These are phyloP conservation scores for Poicephalus meyeri DNA, from an alignment of 2,113 vertebrate genomes.

Conservation along the genomic window DNA sequence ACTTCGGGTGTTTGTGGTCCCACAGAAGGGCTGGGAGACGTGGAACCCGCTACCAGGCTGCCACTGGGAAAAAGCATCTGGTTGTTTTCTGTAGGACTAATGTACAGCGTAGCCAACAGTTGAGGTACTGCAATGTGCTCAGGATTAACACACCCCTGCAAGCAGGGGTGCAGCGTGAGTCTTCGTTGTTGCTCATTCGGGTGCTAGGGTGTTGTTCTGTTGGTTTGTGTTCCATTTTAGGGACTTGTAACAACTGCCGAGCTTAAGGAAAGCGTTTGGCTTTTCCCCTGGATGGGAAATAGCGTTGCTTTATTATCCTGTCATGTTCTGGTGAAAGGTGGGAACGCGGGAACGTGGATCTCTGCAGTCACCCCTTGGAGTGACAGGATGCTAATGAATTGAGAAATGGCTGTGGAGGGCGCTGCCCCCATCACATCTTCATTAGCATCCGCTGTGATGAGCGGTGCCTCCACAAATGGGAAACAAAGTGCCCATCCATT, in stretches of 20 bases:
- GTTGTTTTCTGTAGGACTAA: not conserved
- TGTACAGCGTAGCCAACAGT: not conserved
- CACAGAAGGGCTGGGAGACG: not conserved
- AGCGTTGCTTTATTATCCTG: slow-evolving; percentile 32
- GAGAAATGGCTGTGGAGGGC: slow-evolving; percentile 19
- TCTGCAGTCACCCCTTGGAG: not conserved
- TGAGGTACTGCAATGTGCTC: not conserved
- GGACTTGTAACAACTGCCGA: not conserved
- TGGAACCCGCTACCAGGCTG: not conserved
- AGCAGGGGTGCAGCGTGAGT: not conserved
- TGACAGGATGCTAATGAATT: slow-evolving; percentile 60
- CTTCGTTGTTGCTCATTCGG: rapidly evolving
- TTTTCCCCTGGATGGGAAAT: not conserved
- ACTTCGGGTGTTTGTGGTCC: not conserved
- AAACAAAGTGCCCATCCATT: slow-evolving; percentile 47
- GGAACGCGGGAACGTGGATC: not conserved
- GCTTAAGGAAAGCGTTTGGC: not conserved
- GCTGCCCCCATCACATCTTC: slow-evolving; percentile 65
- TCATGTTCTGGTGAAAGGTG: slow-evolving; percentile 55
- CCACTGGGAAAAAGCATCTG: not conserved
- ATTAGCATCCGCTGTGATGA: slow-evolving; percentile 74
- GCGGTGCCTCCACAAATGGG: slow-evolving; percentile 59
- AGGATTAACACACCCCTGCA: not conserved
- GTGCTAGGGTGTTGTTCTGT: not conserved
- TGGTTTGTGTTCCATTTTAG: not conserved